Percentiles rank a stretch among this genome's conserved stretches.
phyloP scores from a whole-genome alignment of 2,113 vertebrate species.

The Hemibagrus wyckioides region DNA sequence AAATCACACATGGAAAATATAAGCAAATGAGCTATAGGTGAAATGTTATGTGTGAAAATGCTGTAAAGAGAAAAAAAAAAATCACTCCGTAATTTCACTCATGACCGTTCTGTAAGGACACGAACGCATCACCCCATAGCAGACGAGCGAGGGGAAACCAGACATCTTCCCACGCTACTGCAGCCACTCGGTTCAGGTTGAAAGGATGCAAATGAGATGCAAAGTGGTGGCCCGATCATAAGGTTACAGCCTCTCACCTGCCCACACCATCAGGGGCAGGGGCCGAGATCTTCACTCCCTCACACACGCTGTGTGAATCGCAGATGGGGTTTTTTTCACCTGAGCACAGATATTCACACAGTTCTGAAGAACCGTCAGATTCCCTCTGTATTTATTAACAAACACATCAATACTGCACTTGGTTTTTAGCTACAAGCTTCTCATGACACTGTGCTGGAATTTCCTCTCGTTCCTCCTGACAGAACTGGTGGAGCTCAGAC shows the following conservation, averaged over 20 bases:
- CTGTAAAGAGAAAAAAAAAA: neutral
- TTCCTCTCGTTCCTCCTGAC: neutral
- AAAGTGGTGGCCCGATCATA: constrained; percentile 34
- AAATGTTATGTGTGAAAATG: neutral
- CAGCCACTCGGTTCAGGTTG: constrained; percentile 17
- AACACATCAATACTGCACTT: neutral
- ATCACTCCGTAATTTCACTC: neutral
- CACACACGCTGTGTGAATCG: constrained; percentile 35
- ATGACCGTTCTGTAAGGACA: neutral
- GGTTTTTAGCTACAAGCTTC: neutral
- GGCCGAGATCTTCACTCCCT: neutral
- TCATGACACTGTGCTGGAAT: neutral
- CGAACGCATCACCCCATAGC: neutral
- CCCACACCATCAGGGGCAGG: neutral
- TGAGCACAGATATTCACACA: neutral
- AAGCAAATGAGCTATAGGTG: neutral
- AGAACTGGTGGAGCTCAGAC: neutral
- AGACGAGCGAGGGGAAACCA: constrained; percentile 2
- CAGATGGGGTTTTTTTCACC: too few relatives aligned
- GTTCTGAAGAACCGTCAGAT: neutral
- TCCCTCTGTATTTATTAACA: neutral
- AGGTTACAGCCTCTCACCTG: constrained; percentile 45
- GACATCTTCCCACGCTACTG: constrained; percentile 39
- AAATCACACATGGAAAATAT: neutral
- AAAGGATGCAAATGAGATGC: constrained; percentile 51